These are phyloP conservation scores for Podiceps cristatus DNA, from an alignment of 2,113 vertebrate genomes.

Conservation along the genomic window DNA sequence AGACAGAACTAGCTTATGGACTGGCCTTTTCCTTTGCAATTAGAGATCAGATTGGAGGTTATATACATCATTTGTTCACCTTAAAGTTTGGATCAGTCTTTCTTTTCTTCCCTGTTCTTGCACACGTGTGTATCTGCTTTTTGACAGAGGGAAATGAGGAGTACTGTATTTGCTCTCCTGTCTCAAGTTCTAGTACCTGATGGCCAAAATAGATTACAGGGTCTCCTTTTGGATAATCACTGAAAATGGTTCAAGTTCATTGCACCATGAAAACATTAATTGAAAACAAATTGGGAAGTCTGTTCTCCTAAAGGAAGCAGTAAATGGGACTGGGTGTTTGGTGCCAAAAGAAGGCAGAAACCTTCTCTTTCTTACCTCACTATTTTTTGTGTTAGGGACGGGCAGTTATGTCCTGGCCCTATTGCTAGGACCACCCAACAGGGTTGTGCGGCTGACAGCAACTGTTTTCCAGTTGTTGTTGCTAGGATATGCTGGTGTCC, in stretches of 20 bases:
- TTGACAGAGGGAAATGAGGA: neutral
- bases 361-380: neutral
- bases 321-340: neutral
- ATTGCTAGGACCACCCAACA: neutral
- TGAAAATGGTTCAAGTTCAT: neutral
- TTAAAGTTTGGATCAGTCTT: neutral
- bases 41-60: neutral
- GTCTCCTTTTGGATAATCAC: neutral
- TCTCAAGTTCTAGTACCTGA: neutral
- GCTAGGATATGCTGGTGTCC: conserved; percentile 17
- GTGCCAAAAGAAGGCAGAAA: neutral
- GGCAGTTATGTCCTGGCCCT: neutral
- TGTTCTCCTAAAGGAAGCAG: neutral
- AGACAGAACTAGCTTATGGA: neutral
- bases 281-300: neutral
- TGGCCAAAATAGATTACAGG: neutral
- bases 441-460: neutral
- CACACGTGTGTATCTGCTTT: accelerated
- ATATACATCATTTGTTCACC: neutral
- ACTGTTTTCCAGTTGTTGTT: neutral
- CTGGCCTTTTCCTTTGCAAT: neutral
- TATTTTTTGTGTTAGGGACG: neutral
- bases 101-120: neutral
- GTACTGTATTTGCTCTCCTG: neutral
- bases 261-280: neutral